Evolutionary conservation across 2,113 vertebrate genomes (phyloP), one percentile per base, ranked within the genome.

Genomic region (Seriola aureovittata): DNA sequence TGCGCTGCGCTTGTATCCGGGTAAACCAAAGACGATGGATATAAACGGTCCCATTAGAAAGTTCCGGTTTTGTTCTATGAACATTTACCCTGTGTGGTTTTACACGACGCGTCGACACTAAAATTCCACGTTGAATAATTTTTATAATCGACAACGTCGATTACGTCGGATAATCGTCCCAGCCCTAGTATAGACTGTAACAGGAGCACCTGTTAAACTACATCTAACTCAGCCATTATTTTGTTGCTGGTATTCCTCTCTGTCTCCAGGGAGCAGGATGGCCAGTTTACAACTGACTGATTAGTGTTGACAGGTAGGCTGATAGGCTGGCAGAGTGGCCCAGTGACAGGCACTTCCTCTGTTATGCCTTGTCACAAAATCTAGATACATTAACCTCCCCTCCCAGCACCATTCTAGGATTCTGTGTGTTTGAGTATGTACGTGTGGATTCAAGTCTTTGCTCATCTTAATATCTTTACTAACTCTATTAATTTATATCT

Each of bases 301-400:
- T 90, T 48, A 78, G 58, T 57, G 71, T 52, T 85, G 84, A 75
- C 89, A 90, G 80, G 48, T 55, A 23, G 59, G 68, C 60, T 77
- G 80, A 74, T 83, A 69, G 68, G 54, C 73, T 19, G 8, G 59
- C 63, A 74, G 60, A 68, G 34, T 50, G 29, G 25, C 66, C 64
- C 42, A 19, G n/a, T 79, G 72, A 84, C 60, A 70, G 57, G 7
- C 69, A 65, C 65, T 68, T 79, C 63, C 65, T 44, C 81, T 72
- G 64, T 87, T 23, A 63, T 36, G 36, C 62, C 70, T 75, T 64
- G 69, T 88, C 78, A 88, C 72, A 88, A 73, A 85, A 85, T 85
- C 54, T 77, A 70, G 11, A 89, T 32, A 78, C 55, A 46, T 38
- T 72, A 52, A 59, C 58, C 29, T 6, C 12, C 66, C 42, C 64